Percentiles rank a stretch among this genome's conserved stretches.
phyloP scores from a whole-genome alignment of 2,113 vertebrate species.

The Microcebus tavaratra region DNA sequence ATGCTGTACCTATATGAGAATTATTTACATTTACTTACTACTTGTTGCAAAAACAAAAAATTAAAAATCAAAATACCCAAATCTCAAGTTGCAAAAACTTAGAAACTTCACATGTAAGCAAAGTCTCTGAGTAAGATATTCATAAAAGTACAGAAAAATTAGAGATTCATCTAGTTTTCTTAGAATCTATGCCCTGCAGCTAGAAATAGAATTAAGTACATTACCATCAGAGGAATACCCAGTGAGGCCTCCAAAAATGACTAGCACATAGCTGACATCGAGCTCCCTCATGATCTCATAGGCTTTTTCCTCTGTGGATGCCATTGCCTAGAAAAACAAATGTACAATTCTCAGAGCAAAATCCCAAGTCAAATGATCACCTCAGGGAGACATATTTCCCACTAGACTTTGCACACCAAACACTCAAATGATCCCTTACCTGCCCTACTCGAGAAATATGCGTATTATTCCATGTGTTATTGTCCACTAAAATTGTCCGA shows the following conservation, averaged over 20 bases:
- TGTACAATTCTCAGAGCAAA: background rate
- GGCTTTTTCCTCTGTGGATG: conserved; percentile 96
- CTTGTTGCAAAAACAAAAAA: background rate
- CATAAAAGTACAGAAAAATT: background rate
- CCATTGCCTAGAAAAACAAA: conserved; percentile 91
- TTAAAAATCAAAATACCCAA: background rate
- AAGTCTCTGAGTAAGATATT: background rate
- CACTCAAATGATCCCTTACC: conserved; percentile 78
- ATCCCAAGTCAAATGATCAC: background rate
- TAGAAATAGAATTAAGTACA: conserved; percentile 6
- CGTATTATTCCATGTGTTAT: conserved; percentile 99
- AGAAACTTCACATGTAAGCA: background rate
- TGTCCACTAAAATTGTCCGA: conserved; percentile 98
- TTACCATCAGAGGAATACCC: conserved; percentile 98
- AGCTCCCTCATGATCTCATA: conserved; percentile 99
- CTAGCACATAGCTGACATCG: conserved; percentile 97
- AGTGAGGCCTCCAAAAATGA: conserved; percentile 98
- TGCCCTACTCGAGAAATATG: conserved; percentile 99
- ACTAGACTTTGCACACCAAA: background rate
- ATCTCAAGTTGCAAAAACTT: background rate
- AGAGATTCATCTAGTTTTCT: background rate
- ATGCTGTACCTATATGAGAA: background rate
- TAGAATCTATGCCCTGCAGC: background rate
- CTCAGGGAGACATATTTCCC: background rate
- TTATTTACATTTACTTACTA: background rate